phyloP scores from a whole-genome alignment of 37 sponge, comb jelly and placozoan species.

The Corticium candelabrum region DNA sequence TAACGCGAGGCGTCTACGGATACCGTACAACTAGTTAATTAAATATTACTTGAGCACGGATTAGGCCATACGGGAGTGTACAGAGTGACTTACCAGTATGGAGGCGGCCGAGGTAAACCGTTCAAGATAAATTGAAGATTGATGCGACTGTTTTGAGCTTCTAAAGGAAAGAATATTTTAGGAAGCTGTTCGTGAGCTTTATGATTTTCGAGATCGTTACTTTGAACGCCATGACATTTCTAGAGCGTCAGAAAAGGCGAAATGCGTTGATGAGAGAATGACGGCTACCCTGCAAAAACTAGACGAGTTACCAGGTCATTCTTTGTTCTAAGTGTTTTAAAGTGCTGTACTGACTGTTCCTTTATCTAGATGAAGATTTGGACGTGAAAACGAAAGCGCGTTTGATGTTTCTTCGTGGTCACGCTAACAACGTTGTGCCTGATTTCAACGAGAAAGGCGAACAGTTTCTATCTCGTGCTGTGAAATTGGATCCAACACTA shows the following conservation, averaged over 20 bases:
- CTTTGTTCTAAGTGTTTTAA: neutral
- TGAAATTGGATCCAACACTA: slow-evolving; percentile 57
- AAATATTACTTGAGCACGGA: too few species aligned
- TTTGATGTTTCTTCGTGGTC: slow-evolving; percentile 30
- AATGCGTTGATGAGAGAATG: slow-evolving; percentile 28
- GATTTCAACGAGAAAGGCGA: slow-evolving; percentile 42
- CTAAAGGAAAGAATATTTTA: too few species aligned
- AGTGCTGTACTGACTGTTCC: too few species aligned
- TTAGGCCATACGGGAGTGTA: too few species aligned
- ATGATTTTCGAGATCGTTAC: slow-evolving; percentile 30
- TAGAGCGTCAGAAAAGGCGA: slow-evolving; percentile 20
- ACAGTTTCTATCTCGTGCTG: slow-evolving; percentile 34
- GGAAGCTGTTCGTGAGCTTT: slow-evolving; percentile 42
- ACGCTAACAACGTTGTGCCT: slow-evolving; percentile 49
- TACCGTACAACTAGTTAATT: too few species aligned
- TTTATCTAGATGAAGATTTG: too few species aligned
- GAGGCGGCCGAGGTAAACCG: too few species aligned
- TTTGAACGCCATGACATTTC: slow-evolving; percentile 46
- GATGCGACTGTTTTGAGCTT: too few species aligned
- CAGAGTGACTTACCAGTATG: too few species aligned
- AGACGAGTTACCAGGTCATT: slow-evolving; percentile 30
- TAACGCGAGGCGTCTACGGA: too few species aligned
- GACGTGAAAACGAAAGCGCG: slow-evolving; percentile 18
- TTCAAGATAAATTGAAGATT: too few species aligned
- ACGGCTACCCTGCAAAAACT: slow-evolving; percentile 31